Percentiles rank a stretch among this genome's conserved stretches.
These are phyloP conservation scores for Tragelaphus imberbis DNA, from an alignment of 2,113 vertebrate species.

Conservation along the genomic window DNA sequence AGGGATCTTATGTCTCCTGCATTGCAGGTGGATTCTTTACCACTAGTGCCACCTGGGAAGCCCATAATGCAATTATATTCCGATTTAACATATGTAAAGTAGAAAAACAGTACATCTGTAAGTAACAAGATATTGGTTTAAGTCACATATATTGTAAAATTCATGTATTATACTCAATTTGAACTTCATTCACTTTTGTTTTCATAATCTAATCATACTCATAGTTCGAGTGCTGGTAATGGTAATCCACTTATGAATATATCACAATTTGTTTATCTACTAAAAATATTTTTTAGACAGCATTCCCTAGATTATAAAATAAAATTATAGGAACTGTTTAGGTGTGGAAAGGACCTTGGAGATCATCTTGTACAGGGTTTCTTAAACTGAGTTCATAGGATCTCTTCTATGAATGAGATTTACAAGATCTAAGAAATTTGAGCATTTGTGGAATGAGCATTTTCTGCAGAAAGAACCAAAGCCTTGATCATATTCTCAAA, in stretches of 20 bases:
- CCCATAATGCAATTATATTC: not conserved
- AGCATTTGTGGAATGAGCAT: not conserved
- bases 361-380: not conserved
- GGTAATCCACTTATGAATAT: not conserved
- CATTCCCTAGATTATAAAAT: not conserved
- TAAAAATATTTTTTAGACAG: not conserved
- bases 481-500: not conserved
- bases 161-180: not conserved
- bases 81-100: not conserved
- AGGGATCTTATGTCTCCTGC: not conserved
- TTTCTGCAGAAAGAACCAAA: not conserved
- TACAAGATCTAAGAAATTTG: not conserved
- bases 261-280: not conserved
- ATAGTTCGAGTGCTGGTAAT: not conserved
- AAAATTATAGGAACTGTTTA: not conserved
- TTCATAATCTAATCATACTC: not conserved
- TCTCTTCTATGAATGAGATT: not conserved
- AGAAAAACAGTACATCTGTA: not conserved
- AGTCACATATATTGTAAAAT: conserved; percentile 4
- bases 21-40: not conserved
- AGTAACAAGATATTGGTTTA: not conserved
- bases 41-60: not conserved
- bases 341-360: not conserved
- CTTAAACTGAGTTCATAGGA: conserved; percentile 7
- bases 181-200: conserved; percentile 3